Conservation (phyloP, 92 coral and sea anemone genomes). For the Palythoa heliodiscus region DNA sequence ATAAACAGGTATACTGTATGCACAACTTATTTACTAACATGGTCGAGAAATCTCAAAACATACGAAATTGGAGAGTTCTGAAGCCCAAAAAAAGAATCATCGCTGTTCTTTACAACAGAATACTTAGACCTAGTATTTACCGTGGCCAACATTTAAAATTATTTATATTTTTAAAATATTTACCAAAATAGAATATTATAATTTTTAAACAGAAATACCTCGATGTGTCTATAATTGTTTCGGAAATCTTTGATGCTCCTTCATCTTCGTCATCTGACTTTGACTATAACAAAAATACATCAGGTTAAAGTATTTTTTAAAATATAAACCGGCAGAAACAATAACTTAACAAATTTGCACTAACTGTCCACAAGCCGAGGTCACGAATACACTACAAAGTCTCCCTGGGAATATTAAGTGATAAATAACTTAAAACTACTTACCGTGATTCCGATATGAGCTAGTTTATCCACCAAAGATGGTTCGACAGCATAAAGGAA, state of each 20-base stretch:
- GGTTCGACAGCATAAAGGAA: conserved; percentile 87
- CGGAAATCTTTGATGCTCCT: conserved; percentile 25
- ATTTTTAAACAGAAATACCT: conserved; percentile 15
- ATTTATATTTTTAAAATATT: not conserved
- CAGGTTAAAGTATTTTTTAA: conserved; percentile 29
- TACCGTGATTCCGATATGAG: conserved; percentile 84
- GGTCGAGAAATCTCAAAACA: not conserved
- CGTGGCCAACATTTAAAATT: not conserved
- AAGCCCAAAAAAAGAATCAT: not conserved
- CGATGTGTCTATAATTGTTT: conserved; percentile 2
- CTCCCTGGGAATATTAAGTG: not conserved
- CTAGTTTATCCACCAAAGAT: conserved; percentile 83
- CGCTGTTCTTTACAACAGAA: not conserved
- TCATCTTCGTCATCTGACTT: conserved; percentile 83
- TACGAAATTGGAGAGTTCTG: not conserved
- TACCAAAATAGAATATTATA: not conserved
- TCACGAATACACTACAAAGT: conserved; percentile 7
- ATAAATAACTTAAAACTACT: conserved; percentile 25
- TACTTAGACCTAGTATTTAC: not conserved
- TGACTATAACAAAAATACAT: conserved; percentile 47
- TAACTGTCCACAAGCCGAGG: conserved; percentile 2
- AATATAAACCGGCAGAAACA: not conserved
- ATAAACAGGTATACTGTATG: not conserved
- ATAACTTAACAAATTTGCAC: not conserved
- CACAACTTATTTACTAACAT: too few relatives aligned